A percentile compares a stretch with the other conserved stretches of the same genome.
These are phyloP conservation scores for Simalia tracyae DNA, from an alignment of 2,797 vertebrate genomes.

Conservation along the genomic window DNA sequence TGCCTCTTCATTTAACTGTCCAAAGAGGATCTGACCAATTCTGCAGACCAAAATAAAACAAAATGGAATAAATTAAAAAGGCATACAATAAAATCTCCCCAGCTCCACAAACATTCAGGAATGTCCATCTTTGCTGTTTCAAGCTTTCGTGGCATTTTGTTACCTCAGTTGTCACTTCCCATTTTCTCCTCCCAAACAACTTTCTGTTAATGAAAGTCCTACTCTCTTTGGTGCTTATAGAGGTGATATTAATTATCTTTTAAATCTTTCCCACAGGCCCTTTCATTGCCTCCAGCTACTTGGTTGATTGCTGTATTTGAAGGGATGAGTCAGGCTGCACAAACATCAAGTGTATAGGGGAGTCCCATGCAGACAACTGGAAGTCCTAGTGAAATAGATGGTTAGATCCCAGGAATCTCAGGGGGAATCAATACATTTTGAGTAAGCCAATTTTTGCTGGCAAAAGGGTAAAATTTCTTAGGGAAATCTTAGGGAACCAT, in stretches of 20 bases:
- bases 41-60: neutral
- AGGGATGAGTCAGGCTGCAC: conserved; percentile 42
- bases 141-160: neutral
- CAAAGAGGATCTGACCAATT: neutral
- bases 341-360: conserved; percentile 41
- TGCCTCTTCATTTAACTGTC: neutral
- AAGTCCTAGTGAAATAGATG: conserved; percentile 52
- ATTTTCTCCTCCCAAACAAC: neutral
- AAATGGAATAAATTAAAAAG: neutral
- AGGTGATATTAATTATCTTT: conserved; percentile 53
- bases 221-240: conserved; percentile 44
- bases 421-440: conserved; percentile 59
- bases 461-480: conserved; percentile 54
- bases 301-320: conserved; percentile 49
- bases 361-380: conserved; percentile 58
- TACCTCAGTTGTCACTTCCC: neutral
- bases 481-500: conserved; percentile 55
- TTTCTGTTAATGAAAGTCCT: conserved; percentile 17
- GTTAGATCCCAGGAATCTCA: conserved; percentile 56
- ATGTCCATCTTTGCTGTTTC: neutral
- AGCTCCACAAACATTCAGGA: neutral
- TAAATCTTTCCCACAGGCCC: conserved; percentile 53
- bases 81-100: neutral
- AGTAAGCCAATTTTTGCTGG: conserved; percentile 55
- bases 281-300: conserved; percentile 53